Conservation (phyloP, 1,140 invertebrate genomes). For the Brachionus rotundiformis region DNA sequence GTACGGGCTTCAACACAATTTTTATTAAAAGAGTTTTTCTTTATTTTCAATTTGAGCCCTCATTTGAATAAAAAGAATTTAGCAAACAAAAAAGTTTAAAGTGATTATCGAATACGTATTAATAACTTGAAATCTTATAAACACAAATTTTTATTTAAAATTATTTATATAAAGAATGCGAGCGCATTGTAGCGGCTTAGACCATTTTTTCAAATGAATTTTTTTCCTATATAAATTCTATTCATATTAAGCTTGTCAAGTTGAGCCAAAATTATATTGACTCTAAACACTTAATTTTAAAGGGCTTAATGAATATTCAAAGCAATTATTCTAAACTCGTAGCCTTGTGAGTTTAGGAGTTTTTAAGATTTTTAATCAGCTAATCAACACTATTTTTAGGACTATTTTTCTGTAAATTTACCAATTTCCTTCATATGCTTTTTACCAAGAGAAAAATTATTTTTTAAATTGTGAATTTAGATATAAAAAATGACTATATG, state of each 20-base stretch:
- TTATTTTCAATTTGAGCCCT: background rate
- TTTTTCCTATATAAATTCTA: background rate
- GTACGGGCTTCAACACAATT: background rate
- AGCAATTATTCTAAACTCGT: background rate
- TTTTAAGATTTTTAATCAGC: background rate
- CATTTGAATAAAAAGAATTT: background rate
- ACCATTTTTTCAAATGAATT: background rate
- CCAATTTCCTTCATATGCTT: background rate
- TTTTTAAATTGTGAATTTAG: background rate
- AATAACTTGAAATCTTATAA: constrained; percentile 43
- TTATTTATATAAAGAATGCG: background rate
- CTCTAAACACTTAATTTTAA: background rate
- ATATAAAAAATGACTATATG: too few relatives aligned
- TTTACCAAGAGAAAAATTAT: background rate
- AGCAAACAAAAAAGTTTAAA: constrained; percentile 24
- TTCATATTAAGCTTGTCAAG: constrained; percentile 2
- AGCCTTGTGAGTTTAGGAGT: background rate
- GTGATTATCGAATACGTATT: constrained; percentile 43
- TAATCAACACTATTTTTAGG: background rate
- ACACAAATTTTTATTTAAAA: constrained; percentile 33
- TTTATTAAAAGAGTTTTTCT: background rate
- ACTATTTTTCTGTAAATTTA: background rate
- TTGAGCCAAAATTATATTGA: background rate
- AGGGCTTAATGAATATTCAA: background rate
- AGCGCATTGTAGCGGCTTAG: background rate